Conservation (phyloP, 2,888 invertebrate genomes). For the Drosophila mulleri region DNA sequence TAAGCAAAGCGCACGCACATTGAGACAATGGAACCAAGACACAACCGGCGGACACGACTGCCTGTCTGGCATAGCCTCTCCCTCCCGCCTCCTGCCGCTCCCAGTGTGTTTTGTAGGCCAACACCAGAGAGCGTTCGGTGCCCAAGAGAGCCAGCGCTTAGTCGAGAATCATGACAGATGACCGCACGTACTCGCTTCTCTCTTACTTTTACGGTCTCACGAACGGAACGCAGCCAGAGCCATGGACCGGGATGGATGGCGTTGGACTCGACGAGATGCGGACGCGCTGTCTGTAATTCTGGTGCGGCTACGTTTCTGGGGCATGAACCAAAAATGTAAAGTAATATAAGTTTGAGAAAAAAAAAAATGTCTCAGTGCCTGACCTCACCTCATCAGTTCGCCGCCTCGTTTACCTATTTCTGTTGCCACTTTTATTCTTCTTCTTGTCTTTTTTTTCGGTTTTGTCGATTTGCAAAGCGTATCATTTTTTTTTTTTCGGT, state of each 20-base stretch:
- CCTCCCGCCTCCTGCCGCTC: too few species aligned
- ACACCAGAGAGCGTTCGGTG: slow-evolving; percentile 10
- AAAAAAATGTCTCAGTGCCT: slow-evolving; percentile 37
- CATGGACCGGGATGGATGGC: slow-evolving; percentile 1
- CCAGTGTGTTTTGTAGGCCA: slow-evolving; percentile 62
- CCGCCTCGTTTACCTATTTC: slow-evolving; percentile 17
- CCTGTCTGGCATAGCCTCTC: too few species aligned
- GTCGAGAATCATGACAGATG: slow-evolving; percentile 77
- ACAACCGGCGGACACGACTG: slow-evolving; percentile 29
- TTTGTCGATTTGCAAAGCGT: slow-evolving; percentile 54
- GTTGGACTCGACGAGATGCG: slow-evolving; percentile 7
- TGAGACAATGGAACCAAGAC: slow-evolving; percentile 63
- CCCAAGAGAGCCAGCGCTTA: slow-evolving; percentile 30
- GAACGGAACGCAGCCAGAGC: slow-evolving; percentile 43
- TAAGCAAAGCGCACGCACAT: slow-evolving; percentile 76
- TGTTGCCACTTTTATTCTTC: background rate
- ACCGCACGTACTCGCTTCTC: slow-evolving; percentile 73
- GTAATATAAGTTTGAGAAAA: slow-evolving; percentile 70
- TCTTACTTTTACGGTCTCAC: slow-evolving; percentile 56
- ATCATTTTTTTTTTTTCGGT: slow-evolving; percentile 12
- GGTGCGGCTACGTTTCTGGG: slow-evolving; percentile 61
- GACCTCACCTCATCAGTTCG: background rate
- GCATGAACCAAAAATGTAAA: slow-evolving; percentile 77
- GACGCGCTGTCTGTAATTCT: slow-evolving; percentile 31
- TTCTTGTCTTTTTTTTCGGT: background rate